These are phyloP conservation scores for Psix sp. DNA, from an alignment of 1,140 invertebrate genomes.

Conservation along the genomic window DNA sequence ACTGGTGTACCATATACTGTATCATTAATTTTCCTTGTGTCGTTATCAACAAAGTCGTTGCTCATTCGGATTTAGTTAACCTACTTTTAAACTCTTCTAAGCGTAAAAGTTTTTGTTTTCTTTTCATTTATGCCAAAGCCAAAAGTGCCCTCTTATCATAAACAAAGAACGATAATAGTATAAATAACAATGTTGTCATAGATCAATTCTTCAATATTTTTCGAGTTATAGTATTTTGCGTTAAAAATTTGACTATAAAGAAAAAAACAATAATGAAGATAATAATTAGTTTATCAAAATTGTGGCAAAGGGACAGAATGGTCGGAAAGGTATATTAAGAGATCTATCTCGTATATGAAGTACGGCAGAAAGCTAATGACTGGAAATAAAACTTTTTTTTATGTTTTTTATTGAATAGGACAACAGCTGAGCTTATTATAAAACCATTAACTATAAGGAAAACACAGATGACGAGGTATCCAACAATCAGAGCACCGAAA, in stretches of 20 bases:
- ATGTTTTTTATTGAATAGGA: conserved; percentile 60
- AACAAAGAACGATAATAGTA: no score
- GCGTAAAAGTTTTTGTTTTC: no score
- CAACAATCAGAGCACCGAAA: conserved; percentile 57
- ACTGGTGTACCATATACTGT: conserved; percentile 51
- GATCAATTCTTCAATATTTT: no score
- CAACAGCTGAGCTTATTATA: conserved; percentile 69
- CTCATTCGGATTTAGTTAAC: conserved; percentile 35
- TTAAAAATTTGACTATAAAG: no score
- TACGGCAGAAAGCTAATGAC: conserved; percentile 50
- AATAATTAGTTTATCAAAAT: conserved; percentile 21
- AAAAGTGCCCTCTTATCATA: no score
- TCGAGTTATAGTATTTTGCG: no score
- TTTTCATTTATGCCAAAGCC: no score
- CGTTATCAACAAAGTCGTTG: conserved; percentile 55
- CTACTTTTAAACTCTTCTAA: no score
- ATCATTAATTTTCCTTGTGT: conserved; percentile 58
- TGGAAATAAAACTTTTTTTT: conserved; percentile 50
- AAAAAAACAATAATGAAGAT: no score
- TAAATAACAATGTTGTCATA: no score
- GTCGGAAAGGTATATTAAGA: conserved; percentile 40
- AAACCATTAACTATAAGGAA: conserved; percentile 63
- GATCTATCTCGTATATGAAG: conserved; percentile 33
- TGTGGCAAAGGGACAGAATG: conserved; percentile 28
- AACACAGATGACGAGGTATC: conserved; percentile 34